phyloP scores from a whole-genome alignment of 2,888 invertebrate species.

The Conomelus anceps region DNA sequence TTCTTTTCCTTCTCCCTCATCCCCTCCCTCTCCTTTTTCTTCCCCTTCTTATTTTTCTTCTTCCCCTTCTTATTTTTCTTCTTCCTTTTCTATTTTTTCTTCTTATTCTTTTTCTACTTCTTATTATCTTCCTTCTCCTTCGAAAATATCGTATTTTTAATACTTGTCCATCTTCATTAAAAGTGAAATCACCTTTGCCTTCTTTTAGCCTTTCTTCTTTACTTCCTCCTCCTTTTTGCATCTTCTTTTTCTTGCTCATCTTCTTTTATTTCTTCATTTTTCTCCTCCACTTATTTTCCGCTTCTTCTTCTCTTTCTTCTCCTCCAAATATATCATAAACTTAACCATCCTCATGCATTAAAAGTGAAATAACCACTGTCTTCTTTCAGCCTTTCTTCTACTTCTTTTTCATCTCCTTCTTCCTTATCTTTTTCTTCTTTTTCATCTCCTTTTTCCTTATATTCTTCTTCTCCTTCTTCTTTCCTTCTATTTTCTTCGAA shows the following conservation, averaged over 20 bases:
- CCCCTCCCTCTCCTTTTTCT: no score
- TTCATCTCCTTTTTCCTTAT: not conserved
- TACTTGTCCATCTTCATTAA: no score
- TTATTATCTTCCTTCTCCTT: no score
- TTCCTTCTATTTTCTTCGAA: not conserved
- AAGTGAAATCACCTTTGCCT: not conserved
- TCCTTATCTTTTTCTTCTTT: not conserved
- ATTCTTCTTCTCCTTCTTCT: no score
- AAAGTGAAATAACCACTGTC: not conserved
- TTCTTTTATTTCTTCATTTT: not conserved
- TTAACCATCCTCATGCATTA: no score
- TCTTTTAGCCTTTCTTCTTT: not conserved
- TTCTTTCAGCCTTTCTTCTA: not conserved
- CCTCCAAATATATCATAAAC: not conserved
- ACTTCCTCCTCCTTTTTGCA: not conserved
- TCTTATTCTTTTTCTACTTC: not conserved
- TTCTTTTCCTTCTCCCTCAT: no score
- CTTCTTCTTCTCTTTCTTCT: no score
- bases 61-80: not conserved
- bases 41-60: not conserved
- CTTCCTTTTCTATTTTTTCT: not conserved
- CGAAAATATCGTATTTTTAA: no score
- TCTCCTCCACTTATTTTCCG: not conserved
- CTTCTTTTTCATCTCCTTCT: not conserved
- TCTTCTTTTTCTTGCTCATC: not conserved